phyloP scores from a whole-genome alignment of 1,140 invertebrate genomes.

The Habropoda laboriosa region DNA sequence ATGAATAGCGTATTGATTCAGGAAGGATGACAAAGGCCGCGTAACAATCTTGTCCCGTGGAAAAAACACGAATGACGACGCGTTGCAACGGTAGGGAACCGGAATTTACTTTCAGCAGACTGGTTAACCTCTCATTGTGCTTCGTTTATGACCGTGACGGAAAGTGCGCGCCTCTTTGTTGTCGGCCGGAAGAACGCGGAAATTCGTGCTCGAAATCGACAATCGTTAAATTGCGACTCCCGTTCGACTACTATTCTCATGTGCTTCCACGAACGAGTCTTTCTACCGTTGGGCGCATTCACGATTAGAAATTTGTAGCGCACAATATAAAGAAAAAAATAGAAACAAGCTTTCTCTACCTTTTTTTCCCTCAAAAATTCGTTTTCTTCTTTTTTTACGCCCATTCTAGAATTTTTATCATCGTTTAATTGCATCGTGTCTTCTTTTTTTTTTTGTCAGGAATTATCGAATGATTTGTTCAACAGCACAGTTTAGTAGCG shows the following conservation, averaged over 20 bases:
- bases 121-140: conserved; percentile 60
- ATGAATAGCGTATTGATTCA: neutral
- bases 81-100: conserved; percentile 23
- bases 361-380: no score
- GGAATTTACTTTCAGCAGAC: conserved; percentile 48
- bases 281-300: neutral
- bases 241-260: neutral
- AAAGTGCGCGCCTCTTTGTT: conserved; percentile 49
- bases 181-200: conserved; percentile 42
- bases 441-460: no score
- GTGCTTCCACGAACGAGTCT: neutral
- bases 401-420: no score
- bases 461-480: no score
- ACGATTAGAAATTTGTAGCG: neutral
- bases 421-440: no score
- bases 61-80: conserved; percentile 6
- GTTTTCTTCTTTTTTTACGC: no score
- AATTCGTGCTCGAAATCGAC: conserved; percentile 34
- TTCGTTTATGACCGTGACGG: conserved; percentile 60
- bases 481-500: no score
- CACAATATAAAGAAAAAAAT: no score
- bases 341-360: no score
- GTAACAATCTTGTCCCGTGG: neutral
- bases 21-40: neutral
- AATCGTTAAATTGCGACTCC: neutral